These are phyloP conservation scores for Drosophila mettleri DNA, from an alignment of 2,888 invertebrate species.

Conservation along the genomic window DNA sequence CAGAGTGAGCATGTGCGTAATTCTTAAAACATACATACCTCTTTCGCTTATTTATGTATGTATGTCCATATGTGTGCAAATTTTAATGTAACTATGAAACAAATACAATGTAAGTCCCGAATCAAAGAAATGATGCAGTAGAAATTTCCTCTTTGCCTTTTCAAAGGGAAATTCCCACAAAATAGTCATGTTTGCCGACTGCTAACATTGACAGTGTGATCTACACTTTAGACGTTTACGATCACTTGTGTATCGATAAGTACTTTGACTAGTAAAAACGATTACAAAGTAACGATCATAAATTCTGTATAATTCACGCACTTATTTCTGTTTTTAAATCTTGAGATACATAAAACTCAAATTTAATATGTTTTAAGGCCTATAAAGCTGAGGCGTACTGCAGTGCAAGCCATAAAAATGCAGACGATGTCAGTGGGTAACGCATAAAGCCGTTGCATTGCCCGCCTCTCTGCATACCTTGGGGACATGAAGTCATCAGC, in stretches of 20 bases:
- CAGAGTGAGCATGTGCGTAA: constrained; percentile 1
- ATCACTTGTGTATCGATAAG: neutral
- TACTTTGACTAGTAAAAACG: neutral
- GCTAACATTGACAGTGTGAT: neutral
- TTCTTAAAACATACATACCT: neutral
- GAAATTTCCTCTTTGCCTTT: too few species aligned
- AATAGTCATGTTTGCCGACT: too few species aligned
- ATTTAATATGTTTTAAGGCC: constrained; percentile 38
- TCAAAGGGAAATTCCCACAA: too few species aligned
- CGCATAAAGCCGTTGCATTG: constrained; percentile 45
- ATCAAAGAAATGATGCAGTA: too few species aligned
- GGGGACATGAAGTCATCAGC: constrained; percentile 64
- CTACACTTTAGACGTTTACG: neutral
- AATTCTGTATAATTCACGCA: neutral
- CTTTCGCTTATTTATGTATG: neutral
- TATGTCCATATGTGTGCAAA: neutral
- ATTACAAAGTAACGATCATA: neutral
- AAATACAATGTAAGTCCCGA: too few species aligned
- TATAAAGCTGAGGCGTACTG: constrained; percentile 21
- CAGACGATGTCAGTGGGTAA: constrained; percentile 44
- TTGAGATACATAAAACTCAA: constrained; percentile 34
- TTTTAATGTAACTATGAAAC: neutral
- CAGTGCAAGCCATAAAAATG: constrained; percentile 59
- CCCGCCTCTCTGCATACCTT: constrained; percentile 42
- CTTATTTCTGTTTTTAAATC: neutral